Base-by-base conservation (phyloP, 2,797 vertebrate species). In the Sebastes wilsoni region DNA sequence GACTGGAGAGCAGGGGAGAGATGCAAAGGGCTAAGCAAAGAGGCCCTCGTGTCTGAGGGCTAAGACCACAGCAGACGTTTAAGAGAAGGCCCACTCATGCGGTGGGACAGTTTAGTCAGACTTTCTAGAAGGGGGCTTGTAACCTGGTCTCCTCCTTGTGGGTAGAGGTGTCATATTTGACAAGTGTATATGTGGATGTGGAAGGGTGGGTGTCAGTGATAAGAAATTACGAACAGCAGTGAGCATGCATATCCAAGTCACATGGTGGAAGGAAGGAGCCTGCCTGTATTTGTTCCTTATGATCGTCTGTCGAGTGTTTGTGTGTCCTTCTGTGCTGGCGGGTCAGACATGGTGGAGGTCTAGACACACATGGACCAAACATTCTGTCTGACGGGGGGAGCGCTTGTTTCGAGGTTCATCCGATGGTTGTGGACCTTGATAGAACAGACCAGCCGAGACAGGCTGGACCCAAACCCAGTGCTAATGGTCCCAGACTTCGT, bases 301-400 rank as follows among this genome's bases (percentile, higher is more conserved):
- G 91, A 93, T 95, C 94, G 93, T 96, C 95, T 95, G 94, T 94
- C 92, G 76, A 94, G 95, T 95, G 95, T 96, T 96, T 95, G 93
- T 77, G 86, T 94, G 92, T 96, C 95, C 95, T 96, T 96, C 95
- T 96, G 96, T 96, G 94, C 95, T 95, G 93, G 90, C 89, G 92
- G 95, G 94, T 96, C 94, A 96, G 96, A 93, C 74, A 81, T 88
- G 94, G 88, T 90, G 94, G 92, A 94, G 94, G 95, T 96, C 93
- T 93, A 94, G 84, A 93, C 93, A 93, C 93, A 93, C 93, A 93
- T 91, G 92, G 93, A 93, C 89, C 88, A 88, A 93, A 90, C 93
- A 90, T 94, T 94, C 93, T 92, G 94, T 92, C 91, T 90, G 90
- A 88, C 25, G 42, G 23, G 80, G 83, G 76, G 85, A 81, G 87